Conservation (phyloP, 2,113 vertebrate genomes). For the Takifugu flavidus region DNA sequence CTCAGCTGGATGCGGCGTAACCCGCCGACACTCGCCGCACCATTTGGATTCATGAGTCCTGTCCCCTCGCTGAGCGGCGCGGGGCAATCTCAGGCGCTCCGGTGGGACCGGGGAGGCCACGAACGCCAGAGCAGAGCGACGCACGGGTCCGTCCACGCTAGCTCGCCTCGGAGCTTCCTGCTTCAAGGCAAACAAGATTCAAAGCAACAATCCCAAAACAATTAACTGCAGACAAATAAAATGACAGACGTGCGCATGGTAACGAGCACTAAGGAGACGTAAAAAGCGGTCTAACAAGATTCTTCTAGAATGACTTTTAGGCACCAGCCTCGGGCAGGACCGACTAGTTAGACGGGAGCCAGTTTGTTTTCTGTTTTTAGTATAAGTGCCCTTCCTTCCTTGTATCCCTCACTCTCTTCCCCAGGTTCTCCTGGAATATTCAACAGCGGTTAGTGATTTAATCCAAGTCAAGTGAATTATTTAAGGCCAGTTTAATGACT, state of each 20-base stretch:
- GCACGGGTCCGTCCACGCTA: slow-evolving; percentile 33
- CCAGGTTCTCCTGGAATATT: slow-evolving; percentile 59
- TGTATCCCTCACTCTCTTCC: slow-evolving; percentile 68
- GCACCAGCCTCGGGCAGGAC: slow-evolving; percentile 62
- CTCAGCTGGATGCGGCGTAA: slow-evolving; percentile 52
- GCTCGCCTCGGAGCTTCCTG: slow-evolving; percentile 3
- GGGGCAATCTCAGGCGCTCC: slow-evolving; percentile 54
- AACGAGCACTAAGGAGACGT: slow-evolving; percentile 64
- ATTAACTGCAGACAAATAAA: no score
- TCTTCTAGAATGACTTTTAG: slow-evolving; percentile 73
- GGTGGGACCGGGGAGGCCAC: slow-evolving; percentile 41
- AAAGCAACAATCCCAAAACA: not conserved
- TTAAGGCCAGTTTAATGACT: no score
- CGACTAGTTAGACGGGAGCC: slow-evolving; percentile 67
- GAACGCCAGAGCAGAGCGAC: slow-evolving; percentile 28
- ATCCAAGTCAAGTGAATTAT: slow-evolving; percentile 43
- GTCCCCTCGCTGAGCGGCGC: slow-evolving; percentile 31
- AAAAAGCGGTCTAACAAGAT: slow-evolving; percentile 71
- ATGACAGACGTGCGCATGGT: slow-evolving; percentile 39
- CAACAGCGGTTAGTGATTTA: slow-evolving; percentile 56
- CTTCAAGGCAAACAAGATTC: not conserved
- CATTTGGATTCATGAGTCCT: slow-evolving; percentile 64
- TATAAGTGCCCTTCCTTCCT: slow-evolving; percentile 62
- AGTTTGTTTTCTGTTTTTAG: slow-evolving; percentile 37
- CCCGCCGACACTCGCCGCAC: slow-evolving; percentile 57